These are phyloP conservation scores for Sinocyclocheilus grahami DNA, from an alignment of 2,113 vertebrate genomes.

Conservation along the genomic window DNA sequence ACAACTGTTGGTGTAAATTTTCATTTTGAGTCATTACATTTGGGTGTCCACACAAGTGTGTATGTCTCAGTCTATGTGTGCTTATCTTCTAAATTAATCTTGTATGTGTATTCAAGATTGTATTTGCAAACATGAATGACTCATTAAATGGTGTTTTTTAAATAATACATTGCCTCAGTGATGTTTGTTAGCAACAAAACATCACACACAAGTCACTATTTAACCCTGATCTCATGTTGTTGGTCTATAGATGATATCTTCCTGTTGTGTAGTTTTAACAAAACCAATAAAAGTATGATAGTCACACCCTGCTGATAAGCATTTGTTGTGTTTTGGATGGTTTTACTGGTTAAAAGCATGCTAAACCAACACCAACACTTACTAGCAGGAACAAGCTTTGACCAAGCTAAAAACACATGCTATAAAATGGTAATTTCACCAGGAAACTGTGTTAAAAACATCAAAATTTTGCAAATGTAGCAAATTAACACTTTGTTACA, in stretches of 20 bases:
- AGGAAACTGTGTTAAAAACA: background rate
- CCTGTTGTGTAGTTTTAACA: background rate
- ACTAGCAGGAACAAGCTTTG: background rate
- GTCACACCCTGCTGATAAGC: background rate
- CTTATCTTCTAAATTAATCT: conserved; percentile 19
- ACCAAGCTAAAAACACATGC: background rate
- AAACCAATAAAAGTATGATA: background rate
- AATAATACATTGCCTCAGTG: background rate
- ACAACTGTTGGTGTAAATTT: background rate
- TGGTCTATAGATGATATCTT: background rate
- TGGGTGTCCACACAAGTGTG: background rate
- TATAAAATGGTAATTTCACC: background rate
- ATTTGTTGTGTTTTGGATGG: background rate
- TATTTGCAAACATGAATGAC: conserved; percentile 34
- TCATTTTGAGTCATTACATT: background rate
- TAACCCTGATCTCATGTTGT: background rate
- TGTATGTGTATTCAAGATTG: conserved; percentile 18
- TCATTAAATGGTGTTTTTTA: conserved; percentile 34
- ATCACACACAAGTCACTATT: background rate
- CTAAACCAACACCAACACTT: background rate
- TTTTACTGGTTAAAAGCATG: background rate
- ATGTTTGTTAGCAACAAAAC: background rate
- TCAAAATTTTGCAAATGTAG: background rate
- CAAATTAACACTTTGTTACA: background rate
- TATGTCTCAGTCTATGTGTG: background rate